Base-by-base conservation (phyloP, 2,113 vertebrate genomes). In the Rostratula benghalensis region DNA sequence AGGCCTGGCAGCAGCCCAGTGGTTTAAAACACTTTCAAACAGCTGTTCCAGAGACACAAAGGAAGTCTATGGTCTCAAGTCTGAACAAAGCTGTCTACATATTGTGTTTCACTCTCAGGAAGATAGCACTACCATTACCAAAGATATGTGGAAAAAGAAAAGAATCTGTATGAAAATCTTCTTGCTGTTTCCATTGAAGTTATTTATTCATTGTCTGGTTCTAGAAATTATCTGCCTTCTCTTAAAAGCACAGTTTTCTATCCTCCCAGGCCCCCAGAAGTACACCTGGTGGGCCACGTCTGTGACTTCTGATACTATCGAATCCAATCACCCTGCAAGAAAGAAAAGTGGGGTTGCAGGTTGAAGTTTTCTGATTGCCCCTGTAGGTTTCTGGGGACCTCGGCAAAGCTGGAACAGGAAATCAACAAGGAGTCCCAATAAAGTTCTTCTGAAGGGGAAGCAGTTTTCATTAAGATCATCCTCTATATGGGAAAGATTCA, bases 1-100 rank as follows among this genome's bases (percentile, higher is more conserved):
- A 76, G 30, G 33, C 46, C 71, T 91, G 92, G 85, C 75, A 95
- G 57, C 35, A 92, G 28, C 16, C 87, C 82, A 68, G 8, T 35
- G 35, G 16, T 78, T 94, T 87, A 78, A 87, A 95, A 89, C 41
- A 74, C 78, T 91, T 82, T 64, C 61, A 87, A 89, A 83, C 74
- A 95, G 78, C 87, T 93, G 69, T 64, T 82, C 21, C 18, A 16
- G 61, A 54, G 23, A 81, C 60, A 93, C n/a, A 95, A 87, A 79
- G 70, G 28, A 79, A 88, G 51, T 77, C 88, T 89, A 9, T 30
- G 45, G 63, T 63, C 53, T 84, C 68, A 63, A 81, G 23, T 43
- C 51, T 60, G 43, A 94, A 67, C 56, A 82, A 92, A 84, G 35
- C 35, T 83, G 53, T 86, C 46, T 54, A 33, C 1, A 1, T 92